Conservation (phyloP, 2,797 vertebrate genomes). For the Cynopterus sphinx region DNA sequence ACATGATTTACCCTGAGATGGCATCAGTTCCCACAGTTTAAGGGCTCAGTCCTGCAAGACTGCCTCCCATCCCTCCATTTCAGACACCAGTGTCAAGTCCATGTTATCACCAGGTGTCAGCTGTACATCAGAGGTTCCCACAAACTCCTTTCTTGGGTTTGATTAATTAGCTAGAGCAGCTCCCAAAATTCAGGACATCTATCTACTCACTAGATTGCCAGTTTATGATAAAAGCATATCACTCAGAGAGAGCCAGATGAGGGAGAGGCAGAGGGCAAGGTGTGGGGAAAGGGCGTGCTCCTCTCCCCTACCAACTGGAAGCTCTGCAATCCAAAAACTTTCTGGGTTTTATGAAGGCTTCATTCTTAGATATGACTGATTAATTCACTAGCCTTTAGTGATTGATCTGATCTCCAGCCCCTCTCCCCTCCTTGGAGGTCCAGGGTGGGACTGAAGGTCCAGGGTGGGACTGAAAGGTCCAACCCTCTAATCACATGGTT, state of each 20-base stretch:
- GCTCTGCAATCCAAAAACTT: not conserved
- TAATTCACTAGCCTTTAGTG: not conserved
- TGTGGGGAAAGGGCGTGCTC: not conserved
- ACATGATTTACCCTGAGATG: not conserved
- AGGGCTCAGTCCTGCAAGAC: not conserved
- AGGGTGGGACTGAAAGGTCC: not conserved
- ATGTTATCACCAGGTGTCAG: no score
- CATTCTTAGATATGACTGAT: not conserved
- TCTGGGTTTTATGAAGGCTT: not conserved
- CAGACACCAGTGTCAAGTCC: not conserved
- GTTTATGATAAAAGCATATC: not conserved
- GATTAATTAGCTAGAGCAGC: not conserved
- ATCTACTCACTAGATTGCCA: not conserved
- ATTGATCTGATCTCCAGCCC: not conserved
- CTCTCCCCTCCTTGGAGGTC: not conserved
- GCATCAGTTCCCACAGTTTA: not conserved
- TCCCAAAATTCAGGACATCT: not conserved
- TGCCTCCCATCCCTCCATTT: not conserved
- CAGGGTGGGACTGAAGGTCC: not conserved
- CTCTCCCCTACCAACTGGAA: not conserved
- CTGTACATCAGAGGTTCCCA: not conserved
- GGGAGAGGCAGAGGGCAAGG: not conserved
- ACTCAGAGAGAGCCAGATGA: not conserved
- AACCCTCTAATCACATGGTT: not conserved
- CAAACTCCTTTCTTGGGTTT: not conserved